phyloP scores from a whole-genome alignment of 2,113 vertebrate genomes.

The Chlamydotis undulata region DNA sequence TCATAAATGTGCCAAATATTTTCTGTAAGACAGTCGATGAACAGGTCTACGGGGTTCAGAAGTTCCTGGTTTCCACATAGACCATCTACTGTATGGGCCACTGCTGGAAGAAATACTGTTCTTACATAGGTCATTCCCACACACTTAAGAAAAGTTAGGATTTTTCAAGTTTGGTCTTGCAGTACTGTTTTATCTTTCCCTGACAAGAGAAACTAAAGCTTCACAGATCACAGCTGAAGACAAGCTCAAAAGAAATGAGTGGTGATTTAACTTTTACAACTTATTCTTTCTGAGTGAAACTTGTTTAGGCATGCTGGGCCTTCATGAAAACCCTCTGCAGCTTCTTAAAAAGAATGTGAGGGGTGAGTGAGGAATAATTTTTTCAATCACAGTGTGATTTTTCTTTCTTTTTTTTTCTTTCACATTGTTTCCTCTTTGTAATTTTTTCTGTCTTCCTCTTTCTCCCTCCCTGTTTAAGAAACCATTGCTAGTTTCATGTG shows the following conservation, averaged over 20 bases:
- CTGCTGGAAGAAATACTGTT: not conserved
- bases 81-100: not conserved
- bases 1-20: not conserved
- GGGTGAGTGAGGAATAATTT: constrained; percentile 40
- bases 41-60: not conserved
- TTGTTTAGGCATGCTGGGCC: constrained; percentile 65
- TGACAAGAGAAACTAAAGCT: constrained; percentile 30
- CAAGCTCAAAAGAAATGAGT: constrained; percentile 51
- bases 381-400: constrained; percentile 34
- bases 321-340: constrained; percentile 60
- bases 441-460: constrained; percentile 23
- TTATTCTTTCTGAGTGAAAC: constrained; percentile 66
- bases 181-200: not conserved
- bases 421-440: constrained; percentile 47
- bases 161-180: not conserved
- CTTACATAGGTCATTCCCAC: not conserved
- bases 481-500: constrained; percentile 8
- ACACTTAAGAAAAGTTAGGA: not conserved
- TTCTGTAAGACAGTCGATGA: not conserved
- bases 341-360: constrained; percentile 57
- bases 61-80: not conserved
- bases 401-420: not conserved
- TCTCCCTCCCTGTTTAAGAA: constrained; percentile 12
- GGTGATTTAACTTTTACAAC: constrained; percentile 60
- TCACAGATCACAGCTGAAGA: constrained; percentile 63